These are phyloP conservation scores for Drosophila paranaensis DNA, from an alignment of 2,888 invertebrate genomes.

Conservation along the genomic window DNA sequence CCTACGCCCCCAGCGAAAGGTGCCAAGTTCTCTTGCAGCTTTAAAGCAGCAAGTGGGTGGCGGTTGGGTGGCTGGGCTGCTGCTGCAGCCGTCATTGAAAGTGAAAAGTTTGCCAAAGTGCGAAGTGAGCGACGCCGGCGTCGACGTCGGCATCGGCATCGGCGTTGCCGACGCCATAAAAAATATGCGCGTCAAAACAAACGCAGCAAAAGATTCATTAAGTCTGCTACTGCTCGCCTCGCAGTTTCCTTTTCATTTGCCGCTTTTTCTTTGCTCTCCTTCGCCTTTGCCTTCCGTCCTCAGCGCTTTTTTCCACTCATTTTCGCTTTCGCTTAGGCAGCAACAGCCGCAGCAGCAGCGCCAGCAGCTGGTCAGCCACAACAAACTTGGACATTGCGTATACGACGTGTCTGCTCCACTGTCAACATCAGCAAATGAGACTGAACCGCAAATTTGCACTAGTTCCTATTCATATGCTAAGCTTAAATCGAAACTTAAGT, in stretches of 20 bases:
- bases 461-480: neutral
- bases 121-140: conserved; percentile 45
- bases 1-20: conserved; percentile 47
- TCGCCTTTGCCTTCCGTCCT: neutral
- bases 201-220: conserved; percentile 68
- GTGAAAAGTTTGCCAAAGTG: conserved; percentile 77
- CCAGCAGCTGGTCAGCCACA: conserved; percentile 24
- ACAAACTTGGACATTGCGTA: conserved; percentile 29
- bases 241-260: conserved; percentile 20
- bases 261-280: conserved; percentile 4
- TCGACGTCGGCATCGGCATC: conserved; percentile 24
- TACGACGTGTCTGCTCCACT: conserved; percentile 21
- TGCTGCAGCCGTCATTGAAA: conserved; percentile 51
- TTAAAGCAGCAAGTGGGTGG: conserved; percentile 20
- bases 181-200: conserved; percentile 72
- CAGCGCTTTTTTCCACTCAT: neutral
- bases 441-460: neutral
- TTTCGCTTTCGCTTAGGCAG: conserved; percentile 1
- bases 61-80: neutral
- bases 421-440: neutral
- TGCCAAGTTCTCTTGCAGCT: conserved; percentile 60
- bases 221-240: conserved; percentile 34
- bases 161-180: conserved; percentile 44
- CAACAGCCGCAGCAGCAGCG: conserved; percentile 5
- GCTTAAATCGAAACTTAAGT: too few species aligned